Conservation (phyloP, 2,888 invertebrate species). For the Brenthis hecate region DNA sequence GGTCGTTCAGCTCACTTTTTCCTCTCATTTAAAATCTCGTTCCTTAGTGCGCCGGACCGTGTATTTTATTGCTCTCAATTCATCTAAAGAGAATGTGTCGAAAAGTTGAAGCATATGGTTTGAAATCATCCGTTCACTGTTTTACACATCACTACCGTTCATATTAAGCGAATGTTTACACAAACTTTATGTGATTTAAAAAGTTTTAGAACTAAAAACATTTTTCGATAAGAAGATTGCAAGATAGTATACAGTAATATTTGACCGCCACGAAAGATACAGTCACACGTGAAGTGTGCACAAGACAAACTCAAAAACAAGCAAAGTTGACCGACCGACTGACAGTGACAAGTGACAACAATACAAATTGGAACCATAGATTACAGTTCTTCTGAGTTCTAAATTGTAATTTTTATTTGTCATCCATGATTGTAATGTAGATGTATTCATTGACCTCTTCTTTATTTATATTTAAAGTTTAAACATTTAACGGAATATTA, state of each 20-base stretch:
- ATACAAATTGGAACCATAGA: slow-evolving; percentile 17
- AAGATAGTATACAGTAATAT: slow-evolving; percentile 36
- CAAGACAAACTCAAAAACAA: slow-evolving; percentile 59
- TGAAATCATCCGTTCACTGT: slow-evolving; percentile 72
- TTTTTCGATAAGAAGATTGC: slow-evolving; percentile 33
- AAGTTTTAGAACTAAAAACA: slow-evolving; percentile 45
- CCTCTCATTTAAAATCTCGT: slow-evolving; percentile 74
- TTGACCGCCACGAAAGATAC: slow-evolving; percentile 57
- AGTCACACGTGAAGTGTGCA: slow-evolving; percentile 49
- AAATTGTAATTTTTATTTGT: too few species aligned
- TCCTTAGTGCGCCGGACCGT: slow-evolving; percentile 51
- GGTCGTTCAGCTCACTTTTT: slow-evolving; percentile 60
- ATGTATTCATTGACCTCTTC: not conserved
- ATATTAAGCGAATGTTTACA: slow-evolving; percentile 52
- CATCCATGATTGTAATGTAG: too few species aligned
- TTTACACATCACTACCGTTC: slow-evolving; percentile 65
- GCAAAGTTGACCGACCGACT: slow-evolving; percentile 50
- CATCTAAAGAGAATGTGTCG: slow-evolving; percentile 52
- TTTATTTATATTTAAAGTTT: not conserved
- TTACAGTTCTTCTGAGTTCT: not conserved
- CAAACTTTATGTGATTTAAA: slow-evolving; percentile 47
- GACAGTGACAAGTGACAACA: slow-evolving; percentile 41
- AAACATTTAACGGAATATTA: too few species aligned
- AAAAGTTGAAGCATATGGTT: slow-evolving; percentile 74
- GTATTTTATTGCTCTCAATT: slow-evolving; percentile 51